Percentiles rank a stretch among this genome's conserved stretches.
Conservation (phyloP, 2,797 vertebrate genomes). For the Cyclura pinguis region DNA sequence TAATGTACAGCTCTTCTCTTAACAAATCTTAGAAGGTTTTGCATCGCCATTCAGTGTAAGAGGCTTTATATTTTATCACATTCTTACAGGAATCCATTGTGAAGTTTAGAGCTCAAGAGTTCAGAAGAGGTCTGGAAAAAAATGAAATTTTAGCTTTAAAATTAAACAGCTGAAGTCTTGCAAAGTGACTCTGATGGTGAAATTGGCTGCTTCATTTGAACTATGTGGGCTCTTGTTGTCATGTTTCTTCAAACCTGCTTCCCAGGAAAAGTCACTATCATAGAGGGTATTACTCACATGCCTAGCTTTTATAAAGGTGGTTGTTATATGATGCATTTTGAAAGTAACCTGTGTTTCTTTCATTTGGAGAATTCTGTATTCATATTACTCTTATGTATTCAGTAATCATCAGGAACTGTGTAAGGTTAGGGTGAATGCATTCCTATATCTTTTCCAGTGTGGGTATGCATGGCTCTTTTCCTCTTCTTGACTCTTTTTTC, state of each 20-base stretch:
- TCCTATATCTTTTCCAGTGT: not conserved
- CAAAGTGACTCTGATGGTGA: conserved; percentile 3
- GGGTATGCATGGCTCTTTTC: too few species aligned
- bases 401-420: not conserved
- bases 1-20: conserved; percentile 19
- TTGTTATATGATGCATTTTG: conserved; percentile 8
- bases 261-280: not conserved
- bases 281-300: not conserved
- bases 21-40: not conserved
- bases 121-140: not conserved
- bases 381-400: not conserved
- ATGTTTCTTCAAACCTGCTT: not conserved
- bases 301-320: not conserved
- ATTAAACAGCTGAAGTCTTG: not conserved
- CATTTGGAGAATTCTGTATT: not conserved
- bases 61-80: not conserved
- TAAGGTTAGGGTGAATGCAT: not conserved
- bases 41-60: not conserved
- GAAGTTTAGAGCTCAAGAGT: not conserved
- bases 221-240: not conserved
- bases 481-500: not conserved
- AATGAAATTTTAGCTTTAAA: not conserved
- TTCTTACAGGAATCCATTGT: not conserved
- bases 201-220: conserved; percentile 3
- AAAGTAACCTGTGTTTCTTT: not conserved